Conservation (phyloP, 2,888 invertebrate species). For the Eupithecia exiguata region DNA sequence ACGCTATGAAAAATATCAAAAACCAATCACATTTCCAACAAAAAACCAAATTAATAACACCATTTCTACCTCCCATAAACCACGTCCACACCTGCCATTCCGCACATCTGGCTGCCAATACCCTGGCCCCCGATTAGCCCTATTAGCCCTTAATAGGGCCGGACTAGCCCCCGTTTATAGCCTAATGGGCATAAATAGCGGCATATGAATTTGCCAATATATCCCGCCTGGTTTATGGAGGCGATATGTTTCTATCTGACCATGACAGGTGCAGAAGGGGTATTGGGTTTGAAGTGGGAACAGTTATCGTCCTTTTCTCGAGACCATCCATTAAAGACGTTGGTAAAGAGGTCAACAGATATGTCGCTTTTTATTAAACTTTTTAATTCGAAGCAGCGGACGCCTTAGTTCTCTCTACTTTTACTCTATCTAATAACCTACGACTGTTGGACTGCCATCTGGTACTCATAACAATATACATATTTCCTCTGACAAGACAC, state of each 20-base stretch:
- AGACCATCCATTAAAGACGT: neutral
- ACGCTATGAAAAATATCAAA: neutral
- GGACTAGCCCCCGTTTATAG: conserved; percentile 48
- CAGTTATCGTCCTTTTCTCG: neutral
- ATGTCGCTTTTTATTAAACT: neutral
- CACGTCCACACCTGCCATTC: conserved; percentile 46
- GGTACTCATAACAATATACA: neutral
- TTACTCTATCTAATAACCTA: neutral
- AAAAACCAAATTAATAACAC: conserved; percentile 15
- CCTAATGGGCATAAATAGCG: conserved; percentile 55
- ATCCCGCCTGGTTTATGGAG: conserved; percentile 40
- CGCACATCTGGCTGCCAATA: conserved; percentile 48
- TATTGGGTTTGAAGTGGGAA: conserved; percentile 9
- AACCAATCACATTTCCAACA: neutral
- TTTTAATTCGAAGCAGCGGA: neutral
- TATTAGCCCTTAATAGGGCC: conserved; percentile 54
- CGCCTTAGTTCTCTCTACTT: neutral
- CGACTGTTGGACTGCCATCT: neutral
- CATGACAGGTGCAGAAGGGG: conserved; percentile 5
- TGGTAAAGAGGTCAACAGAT: neutral
- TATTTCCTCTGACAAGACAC: neutral
- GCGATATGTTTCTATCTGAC: conserved; percentile 31
- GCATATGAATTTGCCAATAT: conserved; percentile 59
- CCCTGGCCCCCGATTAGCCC: conserved; percentile 55
- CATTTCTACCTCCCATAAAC: conserved; percentile 31